Percentiles rank a stretch among this genome's conserved stretches.
These are phyloP conservation scores for Gallinago undulata DNA, from an alignment of 2,113 vertebrate genomes.

Conservation along the genomic window DNA sequence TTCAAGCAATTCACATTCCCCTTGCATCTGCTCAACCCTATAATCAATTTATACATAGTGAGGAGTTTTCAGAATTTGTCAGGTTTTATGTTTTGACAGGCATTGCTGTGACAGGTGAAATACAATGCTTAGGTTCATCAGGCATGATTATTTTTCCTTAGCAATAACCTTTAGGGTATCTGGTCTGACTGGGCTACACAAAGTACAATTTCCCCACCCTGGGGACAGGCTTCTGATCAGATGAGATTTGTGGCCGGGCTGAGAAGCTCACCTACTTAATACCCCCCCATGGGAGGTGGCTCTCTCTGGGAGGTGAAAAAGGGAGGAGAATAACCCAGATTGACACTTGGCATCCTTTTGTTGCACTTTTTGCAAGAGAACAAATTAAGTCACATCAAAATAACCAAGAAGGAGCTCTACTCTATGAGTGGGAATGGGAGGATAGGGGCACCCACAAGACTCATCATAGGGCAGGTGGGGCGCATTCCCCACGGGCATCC, in stretches of 20 bases:
- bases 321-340: not conserved
- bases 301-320: not conserved
- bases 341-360: not conserved
- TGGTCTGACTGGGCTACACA: not conserved
- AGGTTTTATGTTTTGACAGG: not conserved
- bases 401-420: not conserved
- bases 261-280: not conserved
- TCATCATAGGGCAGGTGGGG: not conserved
- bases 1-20: not conserved
- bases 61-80: not conserved
- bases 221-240: not conserved
- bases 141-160: not conserved
- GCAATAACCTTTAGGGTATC: not conserved
- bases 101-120: not conserved
- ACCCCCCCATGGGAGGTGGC: not conserved
- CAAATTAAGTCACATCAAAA: not conserved
- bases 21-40: not conserved
- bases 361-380: not conserved
- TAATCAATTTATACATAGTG: not conserved
- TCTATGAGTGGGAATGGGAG: not conserved
- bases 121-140: not conserved
- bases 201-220: not conserved
- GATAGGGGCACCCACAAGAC: not conserved
- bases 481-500: rapidly evolving
- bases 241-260: not conserved